Conservation (phyloP, 2,797 vertebrate species). For the Masticophis lateralis region DNA sequence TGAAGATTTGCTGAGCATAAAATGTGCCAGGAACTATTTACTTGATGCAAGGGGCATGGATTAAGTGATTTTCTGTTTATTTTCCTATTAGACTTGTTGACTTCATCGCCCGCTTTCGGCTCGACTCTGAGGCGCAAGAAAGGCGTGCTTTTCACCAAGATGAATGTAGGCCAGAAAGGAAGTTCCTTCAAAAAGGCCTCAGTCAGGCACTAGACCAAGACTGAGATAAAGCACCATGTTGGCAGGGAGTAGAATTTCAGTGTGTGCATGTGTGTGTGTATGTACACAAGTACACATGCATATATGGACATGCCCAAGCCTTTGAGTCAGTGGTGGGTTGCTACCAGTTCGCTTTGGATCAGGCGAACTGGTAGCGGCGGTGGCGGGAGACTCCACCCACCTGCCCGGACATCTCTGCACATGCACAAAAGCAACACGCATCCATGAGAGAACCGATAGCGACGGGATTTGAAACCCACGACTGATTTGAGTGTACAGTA, state of each 20-base stretch:
- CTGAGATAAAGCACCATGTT: slow-evolving; percentile 60
- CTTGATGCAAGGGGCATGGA: slow-evolving; percentile 62
- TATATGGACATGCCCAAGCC: neutral
- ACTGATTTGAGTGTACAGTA: neutral
- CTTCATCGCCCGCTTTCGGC: slow-evolving; percentile 63
- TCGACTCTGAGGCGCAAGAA: slow-evolving; percentile 48
- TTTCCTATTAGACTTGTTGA: slow-evolving; percentile 70
- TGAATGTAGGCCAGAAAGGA: slow-evolving; percentile 62
- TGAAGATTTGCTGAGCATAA: slow-evolving; percentile 59
- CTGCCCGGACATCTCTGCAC: too few relatives aligned
- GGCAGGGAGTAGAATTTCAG: slow-evolving; percentile 27
- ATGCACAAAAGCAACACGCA: too few relatives aligned
- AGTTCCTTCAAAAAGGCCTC: slow-evolving; percentile 61
- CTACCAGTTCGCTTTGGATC: too few relatives aligned
- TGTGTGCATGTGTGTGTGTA: neutral
- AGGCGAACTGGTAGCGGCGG: too few relatives aligned
- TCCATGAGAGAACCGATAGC: too few relatives aligned
- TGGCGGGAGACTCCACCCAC: too few relatives aligned
- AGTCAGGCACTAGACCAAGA: slow-evolving; percentile 51
- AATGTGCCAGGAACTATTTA: slow-evolving; percentile 61
- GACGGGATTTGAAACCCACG: too few relatives aligned
- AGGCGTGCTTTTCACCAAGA: slow-evolving; percentile 35
- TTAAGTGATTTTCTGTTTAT: slow-evolving; percentile 71
- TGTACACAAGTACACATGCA: neutral
- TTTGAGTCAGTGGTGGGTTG: neutral